Base-by-base conservation (phyloP, 2,888 invertebrate genomes). In the Cheilosia pagana region DNA sequence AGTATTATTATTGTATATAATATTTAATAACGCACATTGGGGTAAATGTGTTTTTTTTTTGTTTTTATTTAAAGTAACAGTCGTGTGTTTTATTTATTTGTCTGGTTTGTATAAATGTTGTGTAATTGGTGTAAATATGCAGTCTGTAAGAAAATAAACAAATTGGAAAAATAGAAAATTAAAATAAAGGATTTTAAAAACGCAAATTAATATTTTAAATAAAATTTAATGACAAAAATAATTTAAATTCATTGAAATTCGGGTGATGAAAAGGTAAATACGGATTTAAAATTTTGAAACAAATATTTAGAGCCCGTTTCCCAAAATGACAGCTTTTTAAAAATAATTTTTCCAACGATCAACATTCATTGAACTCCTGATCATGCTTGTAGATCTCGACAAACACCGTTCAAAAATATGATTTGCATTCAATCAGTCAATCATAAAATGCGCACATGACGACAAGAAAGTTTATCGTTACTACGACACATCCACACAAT, bases 121-220 rank as follows among this genome's bases (percentile, higher is more conserved):
- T 79, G 75, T 79, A 43, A 71, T 79, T 79, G 81, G 74, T 85
- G 79, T 85, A 67, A 76, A 85, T 83, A 83, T 83, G 78, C 71
- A 86, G 86, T 83, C 86, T 86, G 83, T 79, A 86, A 83, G 79
- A 60, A 86, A 87, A 87, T 77, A 81, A 87, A 75, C 78, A 87
- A 87, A 77, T 62, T 74, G 86, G 87, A 74, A 87, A 87, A 86
- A 87, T 68, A 83, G 65, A 41, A 86, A 79, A 82, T 81, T 75
- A 71, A 76, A 78, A 75, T 63, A 83, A 82, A 71, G 41, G 75
- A 68, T 65, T 16, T 12, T 19, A 12, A 39, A 39, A 35, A 19
- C 23, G 63, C 67, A 86, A 35, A 19, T 43, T 35, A 81, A 41
- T 67, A 41, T 67, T 53, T 21, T 6, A 55, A 23, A 25, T 63